These are phyloP conservation scores for Panagrolaimus sp. DNA, from an alignment of 1,140 invertebrate species.

Conservation along the genomic window DNA sequence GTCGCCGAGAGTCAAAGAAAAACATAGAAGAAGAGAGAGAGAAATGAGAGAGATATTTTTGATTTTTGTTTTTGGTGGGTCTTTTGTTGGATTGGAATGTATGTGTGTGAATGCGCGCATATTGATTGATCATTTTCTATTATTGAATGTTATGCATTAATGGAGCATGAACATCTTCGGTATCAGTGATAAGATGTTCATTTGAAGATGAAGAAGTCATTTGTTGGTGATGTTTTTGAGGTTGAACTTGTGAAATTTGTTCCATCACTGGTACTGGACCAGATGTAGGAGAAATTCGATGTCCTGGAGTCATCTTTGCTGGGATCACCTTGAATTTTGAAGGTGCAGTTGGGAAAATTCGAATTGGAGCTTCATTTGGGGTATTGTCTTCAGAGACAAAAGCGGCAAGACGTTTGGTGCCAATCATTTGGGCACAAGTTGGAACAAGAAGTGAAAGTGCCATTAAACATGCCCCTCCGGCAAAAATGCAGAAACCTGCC, in stretches of 20 bases:
- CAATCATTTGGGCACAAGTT: conserved; percentile 48
- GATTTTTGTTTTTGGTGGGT: neutral
- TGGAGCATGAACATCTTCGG: conserved; percentile 5
- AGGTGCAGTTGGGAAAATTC: conserved; percentile 44
- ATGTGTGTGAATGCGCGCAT: conserved; percentile 7
- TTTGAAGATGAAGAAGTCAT: neutral
- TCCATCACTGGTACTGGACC: conserved; percentile 58
- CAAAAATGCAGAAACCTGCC: conserved; percentile 54
- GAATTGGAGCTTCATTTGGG: conserved; percentile 57
- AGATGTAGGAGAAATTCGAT: conserved; percentile 46
- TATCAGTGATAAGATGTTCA: conserved; percentile 1
- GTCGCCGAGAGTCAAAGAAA: neutral
- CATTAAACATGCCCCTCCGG: conserved; percentile 51
- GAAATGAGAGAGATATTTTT: conserved; percentile 3
- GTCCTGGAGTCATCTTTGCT: conserved; percentile 32
- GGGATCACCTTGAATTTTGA: conserved; percentile 38
- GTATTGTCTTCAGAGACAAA: conserved; percentile 54
- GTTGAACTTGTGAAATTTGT: conserved; percentile 54
- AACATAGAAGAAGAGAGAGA: too few species aligned
- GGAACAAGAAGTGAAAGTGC: conserved; percentile 53
- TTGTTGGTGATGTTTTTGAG: conserved; percentile 18
- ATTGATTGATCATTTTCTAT: neutral
- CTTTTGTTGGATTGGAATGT: neutral
- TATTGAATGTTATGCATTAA: neutral
- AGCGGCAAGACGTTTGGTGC: conserved; percentile 41